Evolutionary conservation across 2,113 vertebrate species (phyloP), one percentile per base, ranked within the genome.

Genomic region (Isichthys henryi): DNA sequence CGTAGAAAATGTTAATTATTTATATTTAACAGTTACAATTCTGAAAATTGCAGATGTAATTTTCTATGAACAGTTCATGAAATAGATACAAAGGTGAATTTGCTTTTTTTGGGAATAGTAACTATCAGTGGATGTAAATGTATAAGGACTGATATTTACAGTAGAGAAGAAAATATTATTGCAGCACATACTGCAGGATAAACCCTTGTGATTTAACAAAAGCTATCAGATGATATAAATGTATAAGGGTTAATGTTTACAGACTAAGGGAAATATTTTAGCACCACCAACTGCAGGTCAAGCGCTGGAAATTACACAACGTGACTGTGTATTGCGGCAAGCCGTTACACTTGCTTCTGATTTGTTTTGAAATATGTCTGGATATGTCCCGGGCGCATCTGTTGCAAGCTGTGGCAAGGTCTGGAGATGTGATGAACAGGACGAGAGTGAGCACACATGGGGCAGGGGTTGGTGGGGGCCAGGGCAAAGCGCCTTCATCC

Each of bases 351-450:
- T 88, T 66, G 39, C 62, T 80, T 70, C 10, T 48, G 66, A 88
- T 49, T 88, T 74, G 74, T 80, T 50, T 80, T 52, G 88, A 89
- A 89, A 89, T 82, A 53, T 83, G 70, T 83, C 52, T 83, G 88
- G 88, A 53, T n/a, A 50, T 80, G 43, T 89, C 17, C 83, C 9
- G 74, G 48, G 74, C 35, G 50, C 49, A 56, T 56, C 88, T 83
- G 88, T 80, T 80, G 74, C 74, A 56, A 56, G 48, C 49, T 15
- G 74, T 43, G 88, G 70, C 49, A 23, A 70, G 74, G 48, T 23
- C 50, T 82, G 48, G 70, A 23, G 23, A 31, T 48, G 58, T 17
- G 88, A 49, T 5, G 46, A 52, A 80, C 13, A 3, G 31, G 49
- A 43, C 5, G 3, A 43, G 31, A 27, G n/a, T 15, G 43, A 23